Evolutionary conservation across 2,888 invertebrate species (phyloP), one percentile per base, ranked within the genome.

Genomic region (Leucophenga montana): DNA sequence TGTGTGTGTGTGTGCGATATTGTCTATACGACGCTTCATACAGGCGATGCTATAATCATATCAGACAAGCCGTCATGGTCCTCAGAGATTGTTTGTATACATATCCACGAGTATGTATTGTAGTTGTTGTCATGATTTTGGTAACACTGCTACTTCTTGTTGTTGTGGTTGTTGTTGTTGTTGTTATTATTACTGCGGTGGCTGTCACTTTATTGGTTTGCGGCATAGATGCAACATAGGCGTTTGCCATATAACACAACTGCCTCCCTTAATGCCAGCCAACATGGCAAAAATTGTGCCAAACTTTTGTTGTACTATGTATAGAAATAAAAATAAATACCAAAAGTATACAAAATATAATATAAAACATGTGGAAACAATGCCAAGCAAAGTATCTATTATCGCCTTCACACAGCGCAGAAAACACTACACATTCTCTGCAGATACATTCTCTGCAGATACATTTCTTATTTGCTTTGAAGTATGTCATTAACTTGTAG

Each of bases 41-140:
- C 13, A 48, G 11, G 9, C 20, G 18, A 62, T n/a, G 39, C 44
- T 62, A 16, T 62, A 62, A 62, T 62, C 61, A 62, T 18, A 62
- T 44, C 61, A 39, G 44, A 62, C 39, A 62, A 62, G 44, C 39
- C 44, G 44, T 62, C 61, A 62, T 1, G 27, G 18, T 62, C 61
- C 46, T 62, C 9, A 27, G 61, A 62, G 61, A 62, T 18, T 62
- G 61, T n/a, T n/a, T n/a, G n/a, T n/a, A n/a, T n/a, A n/a, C n/a
- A n/a, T 44, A 27, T 33, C 33, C 8, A 33, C 8, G 33, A 33
- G 3, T 3, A 5, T 33, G 33, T 33, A 5, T 33, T 33, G 3
- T 33, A 5, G 57, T 27, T 27, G 22, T 13, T 57, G 57, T 13
- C 27, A 57, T 57, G 20, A 54, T 33, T 33, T 33, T 33, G 33